Base-by-base conservation (phyloP, 2,888 invertebrate genomes). In the Cristatella mucedo region DNA sequence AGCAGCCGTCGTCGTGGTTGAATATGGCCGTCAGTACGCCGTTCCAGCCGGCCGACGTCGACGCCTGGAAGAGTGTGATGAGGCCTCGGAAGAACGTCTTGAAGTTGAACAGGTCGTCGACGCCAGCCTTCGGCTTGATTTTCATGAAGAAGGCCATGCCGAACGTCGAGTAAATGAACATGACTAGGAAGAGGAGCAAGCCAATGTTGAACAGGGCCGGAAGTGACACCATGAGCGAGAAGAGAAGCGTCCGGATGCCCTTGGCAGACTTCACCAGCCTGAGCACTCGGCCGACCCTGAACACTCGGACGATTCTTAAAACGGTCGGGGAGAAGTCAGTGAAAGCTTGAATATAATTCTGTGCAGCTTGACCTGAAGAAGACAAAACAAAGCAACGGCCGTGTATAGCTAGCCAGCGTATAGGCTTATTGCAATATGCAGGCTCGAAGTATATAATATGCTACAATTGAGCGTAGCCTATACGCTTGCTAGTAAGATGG, bases 91-190 rank as follows among this genome's bases (percentile, higher is more conserved):
- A 84, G 70, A 95, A 95, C 44, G 93, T 95, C 71, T 89, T 85
- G 72, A 95, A 95, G 70, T 93, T 95, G 74, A 91, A 93, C 51
- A 87, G n/a, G 66, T 87, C 85, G 63, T 93, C 91, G 54, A 95
- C 75, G 53, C 91, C 93, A 59, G 81, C 82, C 64, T 82, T 80
- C 68, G 85, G 80, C 68, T 86, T 84, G 53, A 93, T 91, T 71
- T 89, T 82, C 87, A 89, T 89, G 72, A 95, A 95, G 75, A 95
- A 95, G 46, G 87, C 89, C 93, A 95, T 95, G 56, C 95, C 95
- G 68, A 95, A 93, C 66, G 93, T 93, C 59, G 91, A 89, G 69
- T 91, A 95, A 73, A 95, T 95, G 73, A 93, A 95, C 87, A 95
- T 93, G 66, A 95, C 89, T 63, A 95, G 76, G 72, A 93, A 91